A percentile compares a stretch with the other conserved stretches of the same genome.
phyloP scores from a whole-genome alignment of 2,888 invertebrate genomes.

The Caenorhabditis wallacei region DNA sequence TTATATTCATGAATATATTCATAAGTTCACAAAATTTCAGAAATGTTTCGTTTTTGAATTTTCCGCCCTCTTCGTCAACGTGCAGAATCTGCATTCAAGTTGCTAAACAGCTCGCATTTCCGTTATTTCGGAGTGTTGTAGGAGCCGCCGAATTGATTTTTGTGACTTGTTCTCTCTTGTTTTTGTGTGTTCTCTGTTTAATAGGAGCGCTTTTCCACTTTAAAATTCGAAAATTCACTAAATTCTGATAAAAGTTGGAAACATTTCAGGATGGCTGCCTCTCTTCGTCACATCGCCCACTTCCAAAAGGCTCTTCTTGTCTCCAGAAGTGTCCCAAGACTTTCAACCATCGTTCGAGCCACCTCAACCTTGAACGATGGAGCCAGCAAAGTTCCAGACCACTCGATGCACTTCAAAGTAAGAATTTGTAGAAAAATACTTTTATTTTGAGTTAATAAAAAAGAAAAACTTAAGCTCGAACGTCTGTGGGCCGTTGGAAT shows the following conservation, averaged over 20 bases:
- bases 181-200: slow-evolving; percentile 45
- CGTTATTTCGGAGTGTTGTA: slow-evolving; percentile 60
- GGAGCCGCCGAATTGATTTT: slow-evolving; percentile 63
- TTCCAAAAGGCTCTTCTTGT: slow-evolving; percentile 69
- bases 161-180: slow-evolving; percentile 40
- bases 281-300: slow-evolving; percentile 67
- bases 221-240: too few species aligned
- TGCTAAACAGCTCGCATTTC: slow-evolving; percentile 37
- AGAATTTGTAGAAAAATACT: not conserved
- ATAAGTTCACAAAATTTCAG: not conserved
- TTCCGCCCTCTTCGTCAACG: slow-evolving; percentile 35
- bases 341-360: slow-evolving; percentile 63
- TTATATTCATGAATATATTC: not conserved
- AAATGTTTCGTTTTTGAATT: slow-evolving; percentile 30
- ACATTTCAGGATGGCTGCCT: slow-evolving; percentile 63
- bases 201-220: not conserved
- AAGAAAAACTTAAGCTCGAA: slow-evolving; percentile 83
- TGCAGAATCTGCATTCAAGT: slow-evolving; percentile 28
- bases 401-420: slow-evolving; percentile 77
- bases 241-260: too few species aligned
- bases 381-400: slow-evolving; percentile 75
- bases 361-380: slow-evolving; percentile 75
- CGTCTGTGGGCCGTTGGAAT: slow-evolving; percentile 84
- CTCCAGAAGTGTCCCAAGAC: slow-evolving; percentile 65
- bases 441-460: not conserved